These are phyloP conservation scores for Chunga burmeisteri DNA, from an alignment of 2,113 vertebrate genomes.

Conservation along the genomic window DNA sequence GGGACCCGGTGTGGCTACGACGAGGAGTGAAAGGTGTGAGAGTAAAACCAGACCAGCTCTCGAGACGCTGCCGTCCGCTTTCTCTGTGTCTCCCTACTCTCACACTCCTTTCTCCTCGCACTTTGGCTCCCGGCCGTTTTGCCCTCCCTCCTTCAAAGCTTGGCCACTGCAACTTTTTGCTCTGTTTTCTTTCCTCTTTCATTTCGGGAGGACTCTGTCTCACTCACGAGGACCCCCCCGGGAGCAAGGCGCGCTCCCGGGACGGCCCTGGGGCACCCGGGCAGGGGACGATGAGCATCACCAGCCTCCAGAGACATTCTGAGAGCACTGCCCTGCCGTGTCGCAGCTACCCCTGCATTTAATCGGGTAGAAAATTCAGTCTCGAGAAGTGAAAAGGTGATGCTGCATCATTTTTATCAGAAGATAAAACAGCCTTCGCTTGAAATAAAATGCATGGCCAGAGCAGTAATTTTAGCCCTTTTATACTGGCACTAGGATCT, in stretches of 20 bases:
- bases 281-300: neutral
- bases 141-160: slow-evolving; percentile 71
- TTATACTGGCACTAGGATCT: neutral
- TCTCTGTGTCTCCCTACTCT: slow-evolving; percentile 80
- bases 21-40: slow-evolving; percentile 96
- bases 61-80: slow-evolving; percentile 77
- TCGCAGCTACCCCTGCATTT: neutral
- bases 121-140: slow-evolving; percentile 66
- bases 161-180: slow-evolving; percentile 63
- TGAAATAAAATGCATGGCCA: slow-evolving; percentile 15
- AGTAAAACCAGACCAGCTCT: slow-evolving; percentile 80
- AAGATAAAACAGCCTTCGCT: neutral
- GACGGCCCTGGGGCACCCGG: rapidly evolving
- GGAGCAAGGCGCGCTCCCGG: neutral
- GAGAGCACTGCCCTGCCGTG: rapidly evolving
- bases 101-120: slow-evolving; percentile 81
- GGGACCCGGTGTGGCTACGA: slow-evolving; percentile 90
- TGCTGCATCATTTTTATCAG: neutral
- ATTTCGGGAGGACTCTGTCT: neutral
- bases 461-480: slow-evolving; percentile 8
- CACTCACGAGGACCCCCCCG: neutral
- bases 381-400: neutral
- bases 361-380: neutral
- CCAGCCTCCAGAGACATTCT: neutral
- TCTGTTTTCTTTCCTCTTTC: slow-evolving; percentile 57